Percentiles rank a stretch among this genome's conserved stretches.
These are phyloP conservation scores for Polypterus bichir DNA, from an alignment of 2,113 vertebrate genomes.

Conservation along the genomic window DNA sequence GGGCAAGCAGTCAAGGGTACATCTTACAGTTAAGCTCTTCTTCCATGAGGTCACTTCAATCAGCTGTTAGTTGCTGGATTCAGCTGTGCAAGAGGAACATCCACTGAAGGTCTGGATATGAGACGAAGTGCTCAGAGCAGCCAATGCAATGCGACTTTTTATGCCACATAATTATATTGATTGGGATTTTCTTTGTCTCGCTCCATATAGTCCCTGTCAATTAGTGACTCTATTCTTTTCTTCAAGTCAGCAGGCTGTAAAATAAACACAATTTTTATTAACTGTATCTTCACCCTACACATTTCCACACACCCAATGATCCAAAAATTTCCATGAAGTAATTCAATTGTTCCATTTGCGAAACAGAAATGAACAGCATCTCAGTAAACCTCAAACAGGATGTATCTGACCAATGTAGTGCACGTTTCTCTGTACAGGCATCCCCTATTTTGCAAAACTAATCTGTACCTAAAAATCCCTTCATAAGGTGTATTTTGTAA, in stretches of 20 bases:
- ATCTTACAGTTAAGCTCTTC: conserved; percentile 60
- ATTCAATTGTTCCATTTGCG: too few relatives aligned
- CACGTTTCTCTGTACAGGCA: too few relatives aligned
- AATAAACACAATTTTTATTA: conserved; percentile 22
- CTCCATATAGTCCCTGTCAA: conserved; percentile 99
- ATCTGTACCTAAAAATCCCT: too few relatives aligned
- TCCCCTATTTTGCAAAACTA: too few relatives aligned
- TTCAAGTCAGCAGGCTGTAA: conserved; percentile 95
- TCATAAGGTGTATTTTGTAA: too few relatives aligned
- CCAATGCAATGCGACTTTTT: conserved; percentile 53
- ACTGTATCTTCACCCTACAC: not conserved
- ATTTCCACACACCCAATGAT: too few relatives aligned
- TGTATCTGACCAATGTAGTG: too few relatives aligned
- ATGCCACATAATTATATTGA: conserved; percentile 98
- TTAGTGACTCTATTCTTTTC: conserved; percentile 99
- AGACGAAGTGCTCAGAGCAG: conserved; percentile 61
- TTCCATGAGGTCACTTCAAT: conserved; percentile 69
- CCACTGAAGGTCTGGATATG: conserved; percentile 63
- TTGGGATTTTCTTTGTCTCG: conserved; percentile 97
- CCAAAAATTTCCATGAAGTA: too few relatives aligned
- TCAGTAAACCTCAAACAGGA: too few relatives aligned
- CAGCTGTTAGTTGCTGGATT: conserved; percentile 67
- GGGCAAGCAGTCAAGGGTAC: conserved; percentile 78
- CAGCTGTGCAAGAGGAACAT: conserved; percentile 67
- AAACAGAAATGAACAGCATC: too few relatives aligned